Percentiles rank a stretch among this genome's conserved stretches.
phyloP scores from a whole-genome alignment of 2,113 vertebrate species.

The Spilogale gracilis region DNA sequence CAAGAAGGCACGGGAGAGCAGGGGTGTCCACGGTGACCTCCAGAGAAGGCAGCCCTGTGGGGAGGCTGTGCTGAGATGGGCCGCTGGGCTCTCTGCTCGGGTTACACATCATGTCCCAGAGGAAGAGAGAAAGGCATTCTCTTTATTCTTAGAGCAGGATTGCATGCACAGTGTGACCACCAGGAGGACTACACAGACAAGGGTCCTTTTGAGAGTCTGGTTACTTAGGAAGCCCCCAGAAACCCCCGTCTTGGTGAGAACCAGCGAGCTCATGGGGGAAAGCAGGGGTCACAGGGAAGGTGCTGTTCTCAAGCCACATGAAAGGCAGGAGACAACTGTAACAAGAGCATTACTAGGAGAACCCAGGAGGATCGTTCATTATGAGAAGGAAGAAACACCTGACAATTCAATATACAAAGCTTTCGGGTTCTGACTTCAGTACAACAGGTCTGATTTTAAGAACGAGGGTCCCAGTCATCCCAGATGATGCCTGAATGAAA shows the following conservation, averaged over 20 bases:
- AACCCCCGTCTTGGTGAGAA: neutral
- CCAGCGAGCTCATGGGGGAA: neutral
- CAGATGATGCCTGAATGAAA: conserved; percentile 73
- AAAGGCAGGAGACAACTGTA: neutral
- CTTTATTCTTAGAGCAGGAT: neutral
- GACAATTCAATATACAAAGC: neutral
- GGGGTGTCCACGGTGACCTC: neutral
- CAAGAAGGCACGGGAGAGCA: neutral
- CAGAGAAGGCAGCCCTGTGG: neutral
- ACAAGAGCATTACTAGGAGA: neutral
- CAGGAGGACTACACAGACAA: neutral
- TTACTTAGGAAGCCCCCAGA: neutral
- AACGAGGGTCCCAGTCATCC: conserved; percentile 69
- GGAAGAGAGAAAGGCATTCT: neutral
- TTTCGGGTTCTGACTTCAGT: conserved; percentile 95
- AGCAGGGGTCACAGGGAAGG: neutral
- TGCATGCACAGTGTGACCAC: neutral
- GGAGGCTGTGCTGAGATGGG: neutral
- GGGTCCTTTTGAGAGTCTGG: neutral
- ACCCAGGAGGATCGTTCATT: neutral
- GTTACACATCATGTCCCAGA: neutral
- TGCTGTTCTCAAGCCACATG: neutral
- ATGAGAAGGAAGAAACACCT: neutral
- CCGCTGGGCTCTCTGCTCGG: neutral
- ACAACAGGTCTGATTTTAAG: conserved; percentile 89